A percentile compares a stretch with the other conserved stretches of the same genome.
phyloP scores from a whole-genome alignment of 2,113 vertebrate genomes.

The Dolichallabes microphthalmus region DNA sequence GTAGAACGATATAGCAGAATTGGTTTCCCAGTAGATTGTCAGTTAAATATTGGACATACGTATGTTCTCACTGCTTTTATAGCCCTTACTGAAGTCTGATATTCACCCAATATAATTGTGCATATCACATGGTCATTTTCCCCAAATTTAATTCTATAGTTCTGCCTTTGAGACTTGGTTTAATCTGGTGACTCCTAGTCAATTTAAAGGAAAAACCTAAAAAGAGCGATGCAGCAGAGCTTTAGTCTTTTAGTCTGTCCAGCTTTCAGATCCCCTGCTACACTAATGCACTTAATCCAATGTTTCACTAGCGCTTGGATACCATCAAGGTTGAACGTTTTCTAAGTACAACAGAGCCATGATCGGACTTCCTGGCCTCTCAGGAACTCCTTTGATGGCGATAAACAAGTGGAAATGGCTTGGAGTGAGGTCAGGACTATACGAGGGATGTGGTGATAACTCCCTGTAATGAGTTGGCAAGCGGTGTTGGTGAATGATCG shows the following conservation, averaged over 20 bases:
- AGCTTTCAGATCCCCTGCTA: neutral
- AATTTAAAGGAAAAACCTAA: neutral
- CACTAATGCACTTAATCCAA: no score
- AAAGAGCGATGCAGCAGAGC: neutral
- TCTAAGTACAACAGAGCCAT: no score
- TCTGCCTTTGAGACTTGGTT: neutral
- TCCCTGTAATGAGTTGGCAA: no score
- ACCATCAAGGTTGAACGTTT: no score
- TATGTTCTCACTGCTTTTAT: no score
- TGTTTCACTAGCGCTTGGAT: no score
- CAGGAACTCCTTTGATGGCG: no score
- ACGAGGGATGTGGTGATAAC: no score
- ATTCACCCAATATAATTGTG: neutral
- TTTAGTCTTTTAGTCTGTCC: neutral
- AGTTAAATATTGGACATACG: neutral
- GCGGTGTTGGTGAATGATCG: no score
- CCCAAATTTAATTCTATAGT: neutral
- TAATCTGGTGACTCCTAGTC: neutral
- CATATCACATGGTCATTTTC: neutral
- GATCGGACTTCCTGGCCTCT: no score
- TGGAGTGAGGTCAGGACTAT: no score
- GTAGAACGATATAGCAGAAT: neutral
- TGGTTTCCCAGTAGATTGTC: neutral
- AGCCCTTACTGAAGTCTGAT: neutral
- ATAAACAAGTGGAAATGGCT: no score